Evolutionary conservation across 2,888 invertebrate genomes (phyloP), one percentile per base, ranked within the genome.

Genomic region (Phania funesta): DNA sequence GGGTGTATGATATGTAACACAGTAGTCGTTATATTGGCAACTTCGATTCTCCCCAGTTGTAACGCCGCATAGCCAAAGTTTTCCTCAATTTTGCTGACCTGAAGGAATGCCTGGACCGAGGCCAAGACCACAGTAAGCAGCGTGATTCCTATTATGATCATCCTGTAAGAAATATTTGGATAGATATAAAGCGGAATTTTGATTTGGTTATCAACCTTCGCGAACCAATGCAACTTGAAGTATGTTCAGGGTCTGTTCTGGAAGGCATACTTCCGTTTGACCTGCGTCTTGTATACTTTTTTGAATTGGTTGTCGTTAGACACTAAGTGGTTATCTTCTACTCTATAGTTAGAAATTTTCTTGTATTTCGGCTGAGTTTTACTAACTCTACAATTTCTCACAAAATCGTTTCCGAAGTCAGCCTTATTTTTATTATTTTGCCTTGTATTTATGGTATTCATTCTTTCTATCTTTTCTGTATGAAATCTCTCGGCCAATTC

Each of bases 321-420:
- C 7, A 76, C 4, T 32, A 68, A 29, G 11, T 76, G 35, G 20
- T 67, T 26, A 24, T 35, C 32, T 29, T 50, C 50, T 44, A 20
- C 13, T 38, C 20, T 22, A 16, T 32, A 71, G 16, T 60, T 71
- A 1, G 2, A 0, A 20, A 60, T 13, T 60, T 44, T 68, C 20
- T 32, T 77, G 54, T 77, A 60, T 38, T 18, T 77, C 13, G 70
- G 67, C 32, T 64, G 41, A 22, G 44, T 29, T 18, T 62, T 52
- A 13, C 62, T 62, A 48, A 46, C 52, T 29, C 54, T 60, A 77
- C 56, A 18, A 48, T 62, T 62, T 38, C 35, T 64, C 24, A 62
- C 38, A 2, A 29, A 50, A 7, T 52, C 18, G 16, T 68, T 68
- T 13, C 6, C 38, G 18, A 44, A 68, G 29, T 26, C n/a, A 3